phyloP scores from a whole-genome alignment of 1,140 invertebrate species.

The Cotesia glomerata region DNA sequence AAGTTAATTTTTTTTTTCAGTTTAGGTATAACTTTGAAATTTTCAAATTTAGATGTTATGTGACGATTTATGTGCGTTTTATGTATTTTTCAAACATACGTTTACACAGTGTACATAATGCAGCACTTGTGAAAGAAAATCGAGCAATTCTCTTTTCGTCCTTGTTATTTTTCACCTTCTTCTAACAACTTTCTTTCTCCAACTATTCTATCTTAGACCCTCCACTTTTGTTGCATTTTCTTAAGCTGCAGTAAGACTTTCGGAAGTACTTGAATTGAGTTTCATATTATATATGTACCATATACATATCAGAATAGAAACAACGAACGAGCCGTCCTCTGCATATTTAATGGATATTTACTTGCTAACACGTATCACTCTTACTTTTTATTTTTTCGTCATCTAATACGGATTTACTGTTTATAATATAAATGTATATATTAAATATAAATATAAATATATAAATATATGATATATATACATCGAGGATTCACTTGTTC shows the following conservation, averaged over 20 bases:
- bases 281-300: constrained; percentile 1
- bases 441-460: background rate
- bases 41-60: no score
- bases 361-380: background rate
- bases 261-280: constrained; percentile 17
- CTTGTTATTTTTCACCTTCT: background rate
- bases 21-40: no score
- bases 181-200: no score
- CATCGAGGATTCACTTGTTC: background rate
- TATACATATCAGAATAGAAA: constrained; percentile 1
- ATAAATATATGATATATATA: no score
- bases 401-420: background rate
- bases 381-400: background rate
- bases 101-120: constrained; percentile 4
- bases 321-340: constrained; percentile 2
- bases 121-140: background rate
- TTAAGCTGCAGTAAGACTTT: background rate
- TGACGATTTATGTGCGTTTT: no score
- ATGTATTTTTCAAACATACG: background rate
- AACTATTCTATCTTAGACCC: background rate
- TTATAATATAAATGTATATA: background rate
- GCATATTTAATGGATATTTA: constrained; percentile 24
- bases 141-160: background rate
- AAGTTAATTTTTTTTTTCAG: no score
- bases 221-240: background rate